Conservation (phyloP, 2,888 invertebrate genomes). For the Pogonocherus hispidulus region DNA sequence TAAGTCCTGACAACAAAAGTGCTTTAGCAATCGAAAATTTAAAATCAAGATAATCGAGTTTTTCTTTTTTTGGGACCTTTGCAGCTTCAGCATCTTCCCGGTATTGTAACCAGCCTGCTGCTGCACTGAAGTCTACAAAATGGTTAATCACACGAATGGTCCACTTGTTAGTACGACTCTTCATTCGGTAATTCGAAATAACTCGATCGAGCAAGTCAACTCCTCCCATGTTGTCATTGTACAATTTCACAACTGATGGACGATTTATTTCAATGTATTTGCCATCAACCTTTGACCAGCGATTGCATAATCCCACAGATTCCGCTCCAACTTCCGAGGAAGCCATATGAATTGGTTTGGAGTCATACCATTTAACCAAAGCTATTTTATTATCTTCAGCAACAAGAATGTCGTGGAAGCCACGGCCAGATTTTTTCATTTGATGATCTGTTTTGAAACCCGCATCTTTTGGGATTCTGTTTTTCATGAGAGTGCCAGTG, state of each 20-base stretch:
- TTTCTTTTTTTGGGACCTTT: background rate
- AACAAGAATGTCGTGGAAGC: conserved; percentile 17
- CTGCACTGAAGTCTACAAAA: conserved; percentile 11
- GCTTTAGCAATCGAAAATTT: conserved; percentile 14
- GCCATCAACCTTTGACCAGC: conserved; percentile 25
- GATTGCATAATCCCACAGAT: conserved; percentile 21
- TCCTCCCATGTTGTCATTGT: conserved; percentile 31
- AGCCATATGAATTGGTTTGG: conserved; percentile 31
- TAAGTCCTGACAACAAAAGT: background rate
- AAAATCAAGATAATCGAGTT: conserved; percentile 11
- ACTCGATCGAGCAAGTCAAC: conserved; percentile 33
- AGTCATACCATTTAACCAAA: conserved; percentile 34
- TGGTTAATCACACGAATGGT: conserved; percentile 8
- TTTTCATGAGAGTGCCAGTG: conserved; percentile 41
- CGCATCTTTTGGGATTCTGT: conserved; percentile 32
- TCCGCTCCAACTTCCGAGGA: conserved; percentile 30
- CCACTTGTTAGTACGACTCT: conserved; percentile 8
- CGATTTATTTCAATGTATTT: conserved; percentile 32
- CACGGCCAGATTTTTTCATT: background rate
- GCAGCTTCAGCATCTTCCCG: conserved; percentile 1
- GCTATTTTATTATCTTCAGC: conserved; percentile 20
- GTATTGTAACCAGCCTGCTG: conserved; percentile 18
- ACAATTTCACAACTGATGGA: conserved; percentile 18
- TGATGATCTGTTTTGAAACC: conserved; percentile 32
- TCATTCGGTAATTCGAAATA: conserved; percentile 21